These are phyloP conservation scores for Spilosoma lubricipeda DNA, from an alignment of 2,888 invertebrate species.

Conservation along the genomic window DNA sequence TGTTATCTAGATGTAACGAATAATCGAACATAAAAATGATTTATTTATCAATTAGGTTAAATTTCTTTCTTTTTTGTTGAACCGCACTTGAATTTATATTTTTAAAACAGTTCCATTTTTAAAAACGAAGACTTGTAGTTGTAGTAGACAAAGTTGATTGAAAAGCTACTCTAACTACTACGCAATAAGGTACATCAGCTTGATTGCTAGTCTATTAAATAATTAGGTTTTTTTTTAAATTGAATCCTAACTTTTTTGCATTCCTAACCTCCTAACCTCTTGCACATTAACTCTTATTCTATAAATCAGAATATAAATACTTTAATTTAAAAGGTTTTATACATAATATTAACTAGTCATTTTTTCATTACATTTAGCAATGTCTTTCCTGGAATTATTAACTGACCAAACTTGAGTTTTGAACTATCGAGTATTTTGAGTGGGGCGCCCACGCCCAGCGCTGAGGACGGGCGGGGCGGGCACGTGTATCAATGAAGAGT, in stretches of 20 bases:
- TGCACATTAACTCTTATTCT: too few relatives aligned
- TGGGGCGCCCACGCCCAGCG: conserved; percentile 21
- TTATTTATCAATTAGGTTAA: conserved; percentile 1
- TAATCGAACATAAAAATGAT: background rate
- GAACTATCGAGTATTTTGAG: conserved; percentile 21
- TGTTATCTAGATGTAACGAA: background rate
- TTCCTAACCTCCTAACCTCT: too few relatives aligned
- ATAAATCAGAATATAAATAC: background rate
- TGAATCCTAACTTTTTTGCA: background rate
- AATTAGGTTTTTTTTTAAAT: background rate
- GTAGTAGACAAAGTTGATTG: background rate
- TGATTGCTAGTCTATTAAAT: background rate
- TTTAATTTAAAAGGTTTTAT: background rate
- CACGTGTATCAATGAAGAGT: conserved; percentile 68
- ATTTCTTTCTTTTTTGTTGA: background rate
- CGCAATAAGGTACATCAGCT: background rate
- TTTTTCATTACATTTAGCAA: background rate
- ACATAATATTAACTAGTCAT: too few relatives aligned
- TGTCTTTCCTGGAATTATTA: conserved; percentile 5
- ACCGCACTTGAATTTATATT: background rate
- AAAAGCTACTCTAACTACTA: background rate
- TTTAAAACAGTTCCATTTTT: background rate
- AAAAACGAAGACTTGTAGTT: background rate
- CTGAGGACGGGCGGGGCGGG: conserved; percentile 25
- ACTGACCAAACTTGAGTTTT: conserved; percentile 20